Conservation (phyloP, 1,140 invertebrate genomes). For the Apis cerana region DNA sequence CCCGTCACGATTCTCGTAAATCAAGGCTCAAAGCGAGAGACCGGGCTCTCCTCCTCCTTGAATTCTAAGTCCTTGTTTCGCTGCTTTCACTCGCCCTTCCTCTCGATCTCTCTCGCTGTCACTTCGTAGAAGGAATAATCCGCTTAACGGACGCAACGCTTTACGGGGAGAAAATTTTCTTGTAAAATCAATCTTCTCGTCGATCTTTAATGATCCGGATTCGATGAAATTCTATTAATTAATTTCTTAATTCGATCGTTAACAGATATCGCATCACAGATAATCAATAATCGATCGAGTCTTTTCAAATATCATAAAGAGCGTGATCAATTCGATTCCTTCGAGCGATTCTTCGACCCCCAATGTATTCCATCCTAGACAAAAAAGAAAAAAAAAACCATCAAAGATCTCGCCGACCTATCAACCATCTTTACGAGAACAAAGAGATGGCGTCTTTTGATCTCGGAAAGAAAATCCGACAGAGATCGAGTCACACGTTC, state of each 20-base stretch:
- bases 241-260: neutral
- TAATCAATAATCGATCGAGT: too few species aligned
- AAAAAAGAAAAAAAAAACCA: too few species aligned
- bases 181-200: conserved; percentile 25
- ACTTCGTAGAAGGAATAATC: conserved; percentile 56
- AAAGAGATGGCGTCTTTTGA: neutral
- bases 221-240: conserved; percentile 37
- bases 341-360: too few species aligned
- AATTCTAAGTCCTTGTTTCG: conserved; percentile 56
- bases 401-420: too few species aligned
- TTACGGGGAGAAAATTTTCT: conserved; percentile 16
- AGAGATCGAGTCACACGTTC: neutral
- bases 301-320: too few species aligned
- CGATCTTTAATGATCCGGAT: neutral
- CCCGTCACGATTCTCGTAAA: conserved; percentile 80
- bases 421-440: too few species aligned
- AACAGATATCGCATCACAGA: too few species aligned
- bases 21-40: conserved; percentile 70
- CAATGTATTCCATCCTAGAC: too few species aligned
- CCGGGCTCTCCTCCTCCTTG: conserved; percentile 29
- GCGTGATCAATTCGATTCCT: too few species aligned
- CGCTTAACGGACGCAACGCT: conserved; percentile 53
- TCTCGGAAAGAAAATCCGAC: neutral
- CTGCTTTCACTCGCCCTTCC: neutral
- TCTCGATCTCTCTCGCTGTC: neutral